Conservation (phyloP, 1,140 invertebrate species). For the Augochlora pura region DNA sequence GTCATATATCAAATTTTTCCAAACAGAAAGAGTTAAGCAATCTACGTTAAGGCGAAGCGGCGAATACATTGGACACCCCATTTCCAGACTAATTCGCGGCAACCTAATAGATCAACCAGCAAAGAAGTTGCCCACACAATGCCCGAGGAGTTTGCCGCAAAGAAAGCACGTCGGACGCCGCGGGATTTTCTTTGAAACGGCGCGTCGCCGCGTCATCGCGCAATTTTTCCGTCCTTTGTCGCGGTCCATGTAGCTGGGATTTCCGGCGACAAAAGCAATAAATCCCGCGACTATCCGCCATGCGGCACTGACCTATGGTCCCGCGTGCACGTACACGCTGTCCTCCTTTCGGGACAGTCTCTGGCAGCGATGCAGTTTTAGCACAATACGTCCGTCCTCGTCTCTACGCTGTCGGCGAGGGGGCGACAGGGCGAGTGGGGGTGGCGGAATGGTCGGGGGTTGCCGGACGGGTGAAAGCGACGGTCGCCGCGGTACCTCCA, state of each 20-base stretch:
- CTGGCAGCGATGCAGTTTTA: constrained; percentile 10
- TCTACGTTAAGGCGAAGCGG: no score
- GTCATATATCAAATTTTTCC: no score
- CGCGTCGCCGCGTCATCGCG: constrained; percentile 26
- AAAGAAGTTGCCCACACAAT: background rate
- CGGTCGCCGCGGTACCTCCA: background rate
- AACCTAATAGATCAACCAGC: constrained; percentile 12
- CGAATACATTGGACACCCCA: background rate
- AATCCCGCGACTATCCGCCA: constrained; percentile 36
- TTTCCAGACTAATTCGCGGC: constrained; percentile 5
- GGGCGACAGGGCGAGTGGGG: background rate
- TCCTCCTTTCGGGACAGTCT: background rate
- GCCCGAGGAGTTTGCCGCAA: background rate
- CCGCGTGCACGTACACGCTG: constrained; percentile 13
- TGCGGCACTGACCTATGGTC: constrained; percentile 27
- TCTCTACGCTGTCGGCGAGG: background rate
- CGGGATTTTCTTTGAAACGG: constrained; percentile 3
- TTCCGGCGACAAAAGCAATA: constrained; percentile 40
- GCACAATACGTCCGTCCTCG: constrained; percentile 32
- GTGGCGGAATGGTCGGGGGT: no score
- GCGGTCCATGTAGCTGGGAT: constrained; percentile 1
- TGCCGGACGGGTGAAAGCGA: background rate
- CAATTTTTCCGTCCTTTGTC: constrained; percentile 48
- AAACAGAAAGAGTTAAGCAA: no score
- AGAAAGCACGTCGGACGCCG: constrained; percentile 1